A percentile compares a stretch with the other conserved stretches of the same genome.
These are phyloP conservation scores for Megastigmus dorsalis DNA, from an alignment of 2,888 invertebrate genomes.

Conservation along the genomic window DNA sequence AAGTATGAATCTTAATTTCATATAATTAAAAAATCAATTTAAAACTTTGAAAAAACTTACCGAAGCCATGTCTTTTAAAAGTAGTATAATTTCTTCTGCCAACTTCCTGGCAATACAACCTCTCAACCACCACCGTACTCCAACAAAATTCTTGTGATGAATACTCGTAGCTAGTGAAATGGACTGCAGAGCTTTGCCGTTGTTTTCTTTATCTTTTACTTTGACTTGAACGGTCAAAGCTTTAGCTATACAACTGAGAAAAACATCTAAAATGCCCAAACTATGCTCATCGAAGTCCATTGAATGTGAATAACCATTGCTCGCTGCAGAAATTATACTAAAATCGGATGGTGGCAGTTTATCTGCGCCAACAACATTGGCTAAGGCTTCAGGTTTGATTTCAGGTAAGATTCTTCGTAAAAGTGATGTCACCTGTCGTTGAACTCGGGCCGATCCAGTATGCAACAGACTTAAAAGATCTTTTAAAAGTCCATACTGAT, in stretches of 20 bases:
- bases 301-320: constrained; percentile 73
- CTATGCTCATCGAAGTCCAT: constrained; percentile 76
- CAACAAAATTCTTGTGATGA: constrained; percentile 78
- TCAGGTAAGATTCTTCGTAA: constrained; percentile 92
- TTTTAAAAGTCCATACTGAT: constrained; percentile 88
- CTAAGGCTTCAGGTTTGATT: constrained; percentile 89
- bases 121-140: constrained; percentile 87
- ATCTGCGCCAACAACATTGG: constrained; percentile 84
- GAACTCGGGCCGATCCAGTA: constrained; percentile 95
- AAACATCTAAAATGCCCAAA: constrained; percentile 89
- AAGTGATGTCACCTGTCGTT: constrained; percentile 92
- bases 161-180: constrained; percentile 79
- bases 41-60: constrained; percentile 81
- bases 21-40: too few species aligned
- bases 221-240: constrained; percentile 93
- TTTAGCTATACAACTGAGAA: constrained; percentile 93
- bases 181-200: constrained; percentile 74
- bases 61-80: constrained; percentile 94
- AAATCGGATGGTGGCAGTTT: constrained; percentile 85
- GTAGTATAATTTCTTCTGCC: constrained; percentile 89
- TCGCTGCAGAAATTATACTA: constrained; percentile 81
- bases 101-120: constrained; percentile 89
- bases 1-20: too few species aligned
- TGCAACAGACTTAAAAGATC: constrained; percentile 92
- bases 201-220: constrained; percentile 80